Evolutionary conservation across 30 jellyfish, hydroid and myxozoan species (phyloP), one percentile per base, ranked within the genome.

Genomic region (Chironex yamaguchii): DNA sequence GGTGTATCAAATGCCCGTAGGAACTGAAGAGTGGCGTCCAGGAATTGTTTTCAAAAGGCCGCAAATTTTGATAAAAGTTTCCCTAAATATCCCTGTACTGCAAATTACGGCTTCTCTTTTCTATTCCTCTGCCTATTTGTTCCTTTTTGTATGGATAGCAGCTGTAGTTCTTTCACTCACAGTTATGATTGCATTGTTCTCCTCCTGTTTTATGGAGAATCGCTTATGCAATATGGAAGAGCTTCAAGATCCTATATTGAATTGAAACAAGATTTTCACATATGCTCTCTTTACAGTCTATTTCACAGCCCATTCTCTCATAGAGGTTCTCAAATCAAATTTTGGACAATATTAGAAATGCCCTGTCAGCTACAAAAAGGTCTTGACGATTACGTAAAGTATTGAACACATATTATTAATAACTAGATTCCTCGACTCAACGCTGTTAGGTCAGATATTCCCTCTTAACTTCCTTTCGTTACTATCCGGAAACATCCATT

Each of bases 231-330:
- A 53, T 53, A n/a, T 53, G 71, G 71, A 28, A 53, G 71, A 53
- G 71, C 71, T 53, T n/a, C 71, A 53, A 53, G 71, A 53, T 53
- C 71, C 71, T 53, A 53, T 53, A 53, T 53, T 53, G 71, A 53
- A 53, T 62, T 62, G 75, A 34, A 62, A 1, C 50, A 67, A 9
- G 11, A 67, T 67, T 14, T 67, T 67, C 81, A 67, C 81, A 67
- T 67, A 4, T 67, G 63, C 34, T 67, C 58, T 67, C 34, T 53
- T 62, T 31, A 67, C 81, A 67, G 81, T 31, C 65, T 67, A 67
- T 21, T 67, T 25, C 81, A 33, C 67, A 62, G 84, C 48, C 84
- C 84, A 70, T 70, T 70, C 84, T 70, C 84, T 70, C 84, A 2
- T 29, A 70, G 84, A 70, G 54, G 70, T 70, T 70, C 32, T 35